Conservation (phyloP, 2,888 invertebrate species). For the Lycaena phlaeas region DNA sequence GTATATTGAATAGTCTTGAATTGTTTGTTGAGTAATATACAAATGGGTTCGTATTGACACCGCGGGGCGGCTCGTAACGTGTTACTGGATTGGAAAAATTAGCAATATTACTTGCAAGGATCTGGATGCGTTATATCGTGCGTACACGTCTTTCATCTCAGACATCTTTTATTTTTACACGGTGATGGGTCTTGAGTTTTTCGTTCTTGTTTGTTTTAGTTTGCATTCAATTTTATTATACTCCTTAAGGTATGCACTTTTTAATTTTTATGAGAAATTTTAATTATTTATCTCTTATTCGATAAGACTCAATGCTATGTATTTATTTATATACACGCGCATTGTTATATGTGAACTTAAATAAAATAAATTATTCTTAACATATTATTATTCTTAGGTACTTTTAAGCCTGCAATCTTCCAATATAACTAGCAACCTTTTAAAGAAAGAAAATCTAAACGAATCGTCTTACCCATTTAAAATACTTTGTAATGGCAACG, state of each 20-base stretch:
- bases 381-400: too few relatives aligned
- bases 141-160: conserved; percentile 7
- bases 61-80: conserved; percentile 49
- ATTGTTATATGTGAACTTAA: too few relatives aligned
- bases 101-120: conserved; percentile 13
- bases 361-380: too few relatives aligned
- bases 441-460: too few relatives aligned
- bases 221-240: conserved; percentile 1
- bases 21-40: conserved; percentile 56
- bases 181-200: conserved; percentile 8
- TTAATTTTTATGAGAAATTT: neutral
- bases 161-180: conserved; percentile 3
- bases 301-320: too few relatives aligned
- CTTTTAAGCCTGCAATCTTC: too few relatives aligned
- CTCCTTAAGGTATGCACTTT: neutral
- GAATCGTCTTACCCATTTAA: too few relatives aligned
- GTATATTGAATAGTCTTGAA: conserved; percentile 62
- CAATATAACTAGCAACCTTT: too few relatives aligned
- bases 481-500: too few relatives aligned
- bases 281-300: too few relatives aligned
- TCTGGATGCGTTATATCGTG: conserved; percentile 11
- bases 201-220: neutral
- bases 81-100: conserved; percentile 23
- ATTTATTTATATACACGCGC: too few relatives aligned
- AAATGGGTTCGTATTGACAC: conserved; percentile 53